Conservation (phyloP, 2,113 vertebrate species). For the Caranx melampygus region DNA sequence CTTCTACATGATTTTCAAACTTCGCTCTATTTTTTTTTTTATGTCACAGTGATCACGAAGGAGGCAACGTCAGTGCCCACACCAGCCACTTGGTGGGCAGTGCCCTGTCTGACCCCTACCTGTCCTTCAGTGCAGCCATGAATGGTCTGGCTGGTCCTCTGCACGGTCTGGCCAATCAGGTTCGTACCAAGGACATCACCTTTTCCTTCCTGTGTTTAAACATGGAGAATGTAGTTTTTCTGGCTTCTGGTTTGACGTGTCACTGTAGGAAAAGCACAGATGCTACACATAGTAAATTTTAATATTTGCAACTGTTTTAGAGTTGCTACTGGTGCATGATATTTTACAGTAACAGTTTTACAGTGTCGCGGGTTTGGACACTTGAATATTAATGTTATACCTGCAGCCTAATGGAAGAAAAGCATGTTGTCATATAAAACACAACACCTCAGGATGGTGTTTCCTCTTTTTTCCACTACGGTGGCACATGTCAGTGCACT, state of each 20-base stretch:
- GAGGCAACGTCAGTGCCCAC: slow-evolving; percentile 96
- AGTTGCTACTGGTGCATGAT: background rate
- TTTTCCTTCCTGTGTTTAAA: background rate
- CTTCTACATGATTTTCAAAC: background rate
- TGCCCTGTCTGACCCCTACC: slow-evolving; percentile 94
- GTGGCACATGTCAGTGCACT: background rate
- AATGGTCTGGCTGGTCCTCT: slow-evolving; percentile 95
- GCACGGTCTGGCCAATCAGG: slow-evolving; percentile 97
- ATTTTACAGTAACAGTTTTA: background rate
- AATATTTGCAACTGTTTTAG: too few species aligned
- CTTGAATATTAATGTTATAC: background rate
- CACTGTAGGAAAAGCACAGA: background rate
- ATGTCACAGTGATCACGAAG: slow-evolving; percentile 92
- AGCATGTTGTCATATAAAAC: background rate
- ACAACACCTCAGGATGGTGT: background rate
- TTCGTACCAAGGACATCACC: slow-evolving; percentile 61
- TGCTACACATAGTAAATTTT: background rate
- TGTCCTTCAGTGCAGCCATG: slow-evolving; percentile 96
- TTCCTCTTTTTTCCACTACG: background rate
- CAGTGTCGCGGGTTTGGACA: background rate
- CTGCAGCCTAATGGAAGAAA: background rate
- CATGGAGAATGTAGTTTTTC: background rate
- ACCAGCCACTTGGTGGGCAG: slow-evolving; percentile 96
- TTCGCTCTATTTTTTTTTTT: background rate
- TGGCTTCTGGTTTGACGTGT: background rate